Percentiles rank a stretch among this genome's conserved stretches.
These are phyloP conservation scores for Drosophila dunni DNA, from an alignment of 1,140 invertebrate species.

Conservation along the genomic window DNA sequence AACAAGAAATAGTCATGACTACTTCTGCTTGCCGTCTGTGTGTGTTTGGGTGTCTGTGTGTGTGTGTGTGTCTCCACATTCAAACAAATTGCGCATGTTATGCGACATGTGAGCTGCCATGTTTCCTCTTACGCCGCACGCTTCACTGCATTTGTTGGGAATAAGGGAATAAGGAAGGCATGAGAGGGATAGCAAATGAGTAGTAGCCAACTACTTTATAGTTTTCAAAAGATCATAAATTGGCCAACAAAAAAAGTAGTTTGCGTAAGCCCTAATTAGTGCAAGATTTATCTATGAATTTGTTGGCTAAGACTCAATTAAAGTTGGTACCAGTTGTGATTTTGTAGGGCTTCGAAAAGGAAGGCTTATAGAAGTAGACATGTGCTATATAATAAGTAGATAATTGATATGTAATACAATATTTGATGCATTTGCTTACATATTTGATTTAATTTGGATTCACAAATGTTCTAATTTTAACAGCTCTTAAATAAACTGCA, in stretches of 20 bases:
- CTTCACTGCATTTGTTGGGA: background rate
- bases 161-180: background rate
- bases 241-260: conserved; percentile 10
- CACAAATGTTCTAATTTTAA: too few species aligned
- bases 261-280: conserved; percentile 10
- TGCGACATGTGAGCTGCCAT: conserved; percentile 77
- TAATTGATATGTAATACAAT: too few species aligned
- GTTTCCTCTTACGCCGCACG: conserved; percentile 41
- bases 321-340: too few species aligned
- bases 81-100: conserved; percentile 75
- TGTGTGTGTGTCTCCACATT: conserved; percentile 45
- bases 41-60: background rate
- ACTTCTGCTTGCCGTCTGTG: background rate
- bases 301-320: background rate
- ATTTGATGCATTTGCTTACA: too few species aligned
- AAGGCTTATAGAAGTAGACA: too few species aligned
- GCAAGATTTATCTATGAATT: background rate
- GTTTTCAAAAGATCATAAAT: conserved; percentile 10
- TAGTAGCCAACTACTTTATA: conserved; percentile 4
- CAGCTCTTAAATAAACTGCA: too few species aligned
- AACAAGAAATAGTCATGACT: conserved; percentile 28
- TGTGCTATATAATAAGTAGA: too few species aligned
- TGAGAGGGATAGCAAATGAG: too few species aligned
- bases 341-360: too few species aligned
- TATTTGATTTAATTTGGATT: too few species aligned